Base-by-base conservation (phyloP, 2,797 vertebrate species). In the Orientallactaga sibirica region DNA sequence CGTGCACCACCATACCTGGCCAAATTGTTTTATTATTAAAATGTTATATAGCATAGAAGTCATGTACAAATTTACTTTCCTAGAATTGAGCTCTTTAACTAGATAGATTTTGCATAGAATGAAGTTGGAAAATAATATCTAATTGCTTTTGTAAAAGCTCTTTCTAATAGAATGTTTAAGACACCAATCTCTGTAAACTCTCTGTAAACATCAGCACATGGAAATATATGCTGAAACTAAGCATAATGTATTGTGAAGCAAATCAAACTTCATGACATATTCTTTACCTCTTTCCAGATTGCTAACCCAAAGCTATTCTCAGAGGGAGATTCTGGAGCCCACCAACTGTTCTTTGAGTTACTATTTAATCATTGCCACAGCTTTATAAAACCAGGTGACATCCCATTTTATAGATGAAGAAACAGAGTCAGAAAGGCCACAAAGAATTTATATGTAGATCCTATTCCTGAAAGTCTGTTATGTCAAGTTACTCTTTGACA, bases 201-300 rank as follows among this genome's bases (percentile, higher is more conserved):
- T 33, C 11, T 2, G 33, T 80, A 55, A 74, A 41, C 48, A 16
- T 77, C 37, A 87, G 22, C 22, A 7, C 7, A 55, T 48, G 2
- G 41, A 90, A 94, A 16, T 70, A 92, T 29, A 66, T 61, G 77
- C 79, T 94, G 61, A 92, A 84, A 90, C 37, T 91, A 33, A 52
- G 14, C 12, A 11, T 81, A 55, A 43, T 55, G 25, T 81, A 10
- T 91, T 84, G n/a, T 83, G 48, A 43, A 22, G 79, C 61, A 85
- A 61, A 81, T 58, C 88, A 7, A 19, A 4, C 55, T 55, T 92
- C 33, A 88, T 41, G 24, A 74, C 12, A 20, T 33, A 14, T 64
- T 19, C 64, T 24, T 76, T 25, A n/a, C 19, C 22, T 7, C 16
- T 90, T 90, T 75, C 16, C 80, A 77, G 12, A 19, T 24, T 79